phyloP scores from a whole-genome alignment of 2,113 vertebrate genomes.

The Synodontis membranacea region DNA sequence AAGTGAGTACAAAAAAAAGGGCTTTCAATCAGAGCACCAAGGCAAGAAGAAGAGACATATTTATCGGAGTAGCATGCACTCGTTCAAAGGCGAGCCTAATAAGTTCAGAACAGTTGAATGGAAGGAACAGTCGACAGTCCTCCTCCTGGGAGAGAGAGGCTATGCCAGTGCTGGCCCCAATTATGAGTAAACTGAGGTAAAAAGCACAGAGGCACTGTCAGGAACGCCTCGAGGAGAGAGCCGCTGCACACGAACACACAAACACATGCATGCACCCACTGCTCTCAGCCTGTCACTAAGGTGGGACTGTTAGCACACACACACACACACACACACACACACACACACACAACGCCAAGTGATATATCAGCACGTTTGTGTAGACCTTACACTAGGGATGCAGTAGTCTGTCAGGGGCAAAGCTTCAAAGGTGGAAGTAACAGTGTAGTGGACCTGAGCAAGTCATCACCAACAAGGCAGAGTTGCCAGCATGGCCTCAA shows the following conservation, averaged over 20 bases:
- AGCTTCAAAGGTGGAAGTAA: conserved; percentile 18
- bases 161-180: conserved; percentile 69
- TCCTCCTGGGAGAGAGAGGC: conserved; percentile 59
- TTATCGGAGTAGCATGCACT: conserved; percentile 41
- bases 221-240: conserved; percentile 48
- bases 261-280: conserved; percentile 7
- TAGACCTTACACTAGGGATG: conserved; percentile 23
- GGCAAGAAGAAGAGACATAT: conserved; percentile 35
- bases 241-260: background rate
- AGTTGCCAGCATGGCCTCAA: background rate
- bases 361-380: conserved; percentile 28
- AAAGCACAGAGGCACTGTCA: conserved; percentile 48
- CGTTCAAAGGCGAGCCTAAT: conserved; percentile 41
- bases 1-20: conserved; percentile 24
- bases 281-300: conserved; percentile 27
- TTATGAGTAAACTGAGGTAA: conserved; percentile 65
- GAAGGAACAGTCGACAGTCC: conserved; percentile 52
- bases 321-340: conserved; percentile 29
- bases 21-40: conserved; percentile 30
- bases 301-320: conserved; percentile 34
- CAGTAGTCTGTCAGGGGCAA: conserved; percentile 26
- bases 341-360: conserved; percentile 22
- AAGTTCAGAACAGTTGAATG: conserved; percentile 49
- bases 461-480: conserved; percentile 11
- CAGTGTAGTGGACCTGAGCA: conserved; percentile 8